Conservation (phyloP, 2,113 vertebrate genomes). For the Theristicus caerulescens region DNA sequence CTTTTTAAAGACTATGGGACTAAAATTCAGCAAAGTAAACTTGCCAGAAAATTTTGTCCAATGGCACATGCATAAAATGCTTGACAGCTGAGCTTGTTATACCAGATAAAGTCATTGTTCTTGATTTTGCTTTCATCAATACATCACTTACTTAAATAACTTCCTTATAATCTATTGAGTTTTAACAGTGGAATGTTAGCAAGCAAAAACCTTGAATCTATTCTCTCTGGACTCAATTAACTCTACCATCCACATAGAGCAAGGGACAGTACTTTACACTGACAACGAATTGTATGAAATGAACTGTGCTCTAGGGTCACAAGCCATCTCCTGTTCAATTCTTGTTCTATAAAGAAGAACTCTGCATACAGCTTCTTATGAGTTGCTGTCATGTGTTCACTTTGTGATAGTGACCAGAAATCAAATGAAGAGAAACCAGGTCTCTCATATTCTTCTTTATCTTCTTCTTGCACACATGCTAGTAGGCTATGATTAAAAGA, state of each 20-base stretch:
- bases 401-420: conserved; percentile 9
- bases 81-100: background rate
- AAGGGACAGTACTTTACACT: background rate
- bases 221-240: background rate
- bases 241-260: background rate
- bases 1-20: background rate
- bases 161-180: background rate
- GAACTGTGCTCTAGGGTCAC: background rate
- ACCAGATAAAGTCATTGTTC: background rate
- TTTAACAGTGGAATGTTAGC: background rate
- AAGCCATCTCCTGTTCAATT: background rate
- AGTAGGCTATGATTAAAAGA: background rate
- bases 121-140: background rate
- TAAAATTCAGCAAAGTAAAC: background rate
- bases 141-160: background rate
- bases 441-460: background rate
- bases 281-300: background rate
- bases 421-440: background rate
- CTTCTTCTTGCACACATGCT: background rate
- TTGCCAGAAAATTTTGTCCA: background rate
- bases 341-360: background rate
- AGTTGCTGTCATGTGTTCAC: background rate
- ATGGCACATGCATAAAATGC: background rate
- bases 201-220: background rate
- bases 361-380: background rate